Percentiles rank a stretch among this genome's conserved stretches.
phyloP scores from a whole-genome alignment of 2,888 invertebrate species.

The Caenorhabditis becei region DNA sequence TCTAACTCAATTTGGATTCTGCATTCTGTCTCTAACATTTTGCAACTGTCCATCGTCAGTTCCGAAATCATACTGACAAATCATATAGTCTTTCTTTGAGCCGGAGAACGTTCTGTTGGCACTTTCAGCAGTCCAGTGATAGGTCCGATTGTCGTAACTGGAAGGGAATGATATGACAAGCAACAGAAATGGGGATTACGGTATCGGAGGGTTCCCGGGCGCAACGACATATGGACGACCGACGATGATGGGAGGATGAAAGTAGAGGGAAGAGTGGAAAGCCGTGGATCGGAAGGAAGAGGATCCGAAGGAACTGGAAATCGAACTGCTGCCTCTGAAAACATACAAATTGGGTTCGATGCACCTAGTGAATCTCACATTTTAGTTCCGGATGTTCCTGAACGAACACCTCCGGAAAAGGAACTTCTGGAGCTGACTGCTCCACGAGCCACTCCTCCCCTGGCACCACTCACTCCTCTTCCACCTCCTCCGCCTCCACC shows the following conservation, averaged over 20 bases:
- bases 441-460: neutral
- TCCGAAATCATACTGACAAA: slow-evolving; percentile 1
- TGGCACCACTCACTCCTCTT: neutral
- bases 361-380: neutral
- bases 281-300: neutral
- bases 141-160: slow-evolving; percentile 1
- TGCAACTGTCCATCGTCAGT: neutral
- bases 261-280: neutral
- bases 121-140: neutral
- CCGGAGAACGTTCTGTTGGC: neutral
- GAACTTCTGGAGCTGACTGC: slow-evolving; percentile 1
- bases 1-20: neutral
- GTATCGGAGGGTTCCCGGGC: neutral
- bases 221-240: neutral
- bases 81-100: neutral
- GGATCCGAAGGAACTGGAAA: neutral
- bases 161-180: neutral
- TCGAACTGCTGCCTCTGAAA: neutral
- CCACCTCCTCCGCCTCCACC: neutral
- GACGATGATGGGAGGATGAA: neutral
- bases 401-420: neutral
- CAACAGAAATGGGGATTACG: neutral
- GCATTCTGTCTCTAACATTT: neutral
- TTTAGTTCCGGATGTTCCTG: neutral
- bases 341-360: neutral